A percentile compares a stretch with the other conserved stretches of the same genome.
Evolutionary conservation across 2,888 invertebrate species (phyloP).

Genomic region (Hyles lineata): DNA sequence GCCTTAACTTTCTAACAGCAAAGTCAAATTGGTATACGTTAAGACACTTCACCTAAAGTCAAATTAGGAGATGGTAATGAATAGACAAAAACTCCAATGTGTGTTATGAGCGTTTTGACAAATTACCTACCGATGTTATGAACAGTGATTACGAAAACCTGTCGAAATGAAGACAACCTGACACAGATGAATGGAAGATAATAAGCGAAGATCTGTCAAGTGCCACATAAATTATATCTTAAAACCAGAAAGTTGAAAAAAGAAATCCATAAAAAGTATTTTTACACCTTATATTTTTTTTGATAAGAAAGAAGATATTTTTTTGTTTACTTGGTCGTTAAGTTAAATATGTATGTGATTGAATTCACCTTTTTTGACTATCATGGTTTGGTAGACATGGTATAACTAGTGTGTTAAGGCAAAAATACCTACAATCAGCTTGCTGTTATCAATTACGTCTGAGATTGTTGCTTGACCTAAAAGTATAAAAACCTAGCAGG

Average conservation of each 20-base stretch:
- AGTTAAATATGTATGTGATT: too few species aligned
- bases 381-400: too few species aligned
- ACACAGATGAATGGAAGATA: not conserved
- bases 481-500: too few species aligned
- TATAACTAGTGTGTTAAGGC: too few species aligned
- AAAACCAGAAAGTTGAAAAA: not conserved
- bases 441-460: too few species aligned
- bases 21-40: not conserved
- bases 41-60: not conserved
- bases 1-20: not conserved
- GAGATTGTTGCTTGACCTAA: too few species aligned
- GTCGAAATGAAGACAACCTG: constrained; percentile 8
- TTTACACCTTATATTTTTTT: not conserved
- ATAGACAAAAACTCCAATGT: constrained; percentile 1
- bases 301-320: too few species aligned
- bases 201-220: not conserved
- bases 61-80: not conserved
- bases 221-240: not conserved
- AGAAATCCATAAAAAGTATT: not conserved
- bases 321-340: too few species aligned
- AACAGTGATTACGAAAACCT: constrained; percentile 6
- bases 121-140: not conserved
- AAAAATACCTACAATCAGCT: too few species aligned
- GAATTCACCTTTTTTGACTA: too few species aligned
- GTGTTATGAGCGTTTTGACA: not conserved